Base-by-base conservation (phyloP, 2,888 invertebrate species). In the Calameuta filiformis region DNA sequence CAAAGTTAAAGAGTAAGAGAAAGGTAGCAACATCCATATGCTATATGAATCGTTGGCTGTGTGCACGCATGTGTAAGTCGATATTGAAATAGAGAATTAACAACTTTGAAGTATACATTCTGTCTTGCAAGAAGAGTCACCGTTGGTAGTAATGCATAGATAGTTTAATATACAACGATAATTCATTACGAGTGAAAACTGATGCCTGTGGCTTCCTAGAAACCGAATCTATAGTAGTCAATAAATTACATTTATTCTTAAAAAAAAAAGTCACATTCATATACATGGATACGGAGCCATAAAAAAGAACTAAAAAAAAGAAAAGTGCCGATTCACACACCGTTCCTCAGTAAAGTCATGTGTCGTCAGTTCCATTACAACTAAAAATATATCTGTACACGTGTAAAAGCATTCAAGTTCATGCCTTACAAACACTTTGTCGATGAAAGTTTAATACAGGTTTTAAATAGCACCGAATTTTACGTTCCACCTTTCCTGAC, bases 231-330 rank as follows among this genome's bases (percentile, higher is more conserved):
- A 76, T 15, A 85, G 81, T 84, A 84, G 81, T 83, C 82, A 85
- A 89, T 88, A 88, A 88, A 88, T 89, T 87, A 89, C 81, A 83
- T 87, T 87, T 88, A 86, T 88, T 88, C 84, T 82, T 86, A 86
- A 83, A 87, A 85, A 84, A 86, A 35, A 74, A 37, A 35, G 73
- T 74, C 82, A 84, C 84, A 85, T 86, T 85, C 80, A 83, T 83
- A 81, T 87, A 86, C 83, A 87, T 85, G 80, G 80, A 87, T 82
- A 84, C 82, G 79, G 82, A 83, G 84, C 81, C 78, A 84, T 84
- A 84, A 85, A 86, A 84, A 86, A 82, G 78, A 83, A 83, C 79
- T 82, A 83, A 81, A 85, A 82, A 81, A 80, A 71, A 77, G 80
- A 75, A 76, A 74, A 68, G 74, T 75, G 35, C 74, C 69, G 69